Conservation (phyloP, 2,797 vertebrate genomes). For the Dromococcyx pavoninus region DNA sequence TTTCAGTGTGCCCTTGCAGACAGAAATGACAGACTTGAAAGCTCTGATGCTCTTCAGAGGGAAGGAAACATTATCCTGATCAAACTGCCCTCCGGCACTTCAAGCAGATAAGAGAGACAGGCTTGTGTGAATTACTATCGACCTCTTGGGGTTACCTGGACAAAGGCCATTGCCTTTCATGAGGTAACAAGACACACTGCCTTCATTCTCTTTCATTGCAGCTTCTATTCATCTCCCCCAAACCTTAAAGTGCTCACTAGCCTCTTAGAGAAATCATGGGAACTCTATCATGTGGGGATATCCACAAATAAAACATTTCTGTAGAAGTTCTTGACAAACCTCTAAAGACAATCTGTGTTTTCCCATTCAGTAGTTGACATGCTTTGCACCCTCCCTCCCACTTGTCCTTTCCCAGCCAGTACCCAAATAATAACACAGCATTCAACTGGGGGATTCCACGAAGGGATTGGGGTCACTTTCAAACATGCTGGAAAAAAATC, state of each 20-base stretch:
- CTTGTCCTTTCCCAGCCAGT: not conserved
- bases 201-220: not conserved
- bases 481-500: not conserved
- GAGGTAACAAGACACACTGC: not conserved
- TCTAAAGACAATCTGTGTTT: not conserved
- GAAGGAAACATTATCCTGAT: not conserved
- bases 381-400: not conserved
- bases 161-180: not conserved
- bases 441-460: not conserved
- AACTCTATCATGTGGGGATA: not conserved
- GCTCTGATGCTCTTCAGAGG: not conserved
- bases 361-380: not conserved
- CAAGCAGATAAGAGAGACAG: not conserved
- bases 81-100: not conserved
- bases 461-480: not conserved
- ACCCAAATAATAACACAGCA: not conserved
- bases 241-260: not conserved
- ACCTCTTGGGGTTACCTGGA: not conserved
- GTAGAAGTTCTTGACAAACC: not conserved
- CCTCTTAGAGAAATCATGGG: not conserved
- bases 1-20: not conserved
- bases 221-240: not conserved
- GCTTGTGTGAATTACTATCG: not conserved
- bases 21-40: not conserved
- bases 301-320: not conserved